Conservation (phyloP, 30 jellyfish, hydroid and myxozoan species). For the Clytia hemisphaerica region DNA sequence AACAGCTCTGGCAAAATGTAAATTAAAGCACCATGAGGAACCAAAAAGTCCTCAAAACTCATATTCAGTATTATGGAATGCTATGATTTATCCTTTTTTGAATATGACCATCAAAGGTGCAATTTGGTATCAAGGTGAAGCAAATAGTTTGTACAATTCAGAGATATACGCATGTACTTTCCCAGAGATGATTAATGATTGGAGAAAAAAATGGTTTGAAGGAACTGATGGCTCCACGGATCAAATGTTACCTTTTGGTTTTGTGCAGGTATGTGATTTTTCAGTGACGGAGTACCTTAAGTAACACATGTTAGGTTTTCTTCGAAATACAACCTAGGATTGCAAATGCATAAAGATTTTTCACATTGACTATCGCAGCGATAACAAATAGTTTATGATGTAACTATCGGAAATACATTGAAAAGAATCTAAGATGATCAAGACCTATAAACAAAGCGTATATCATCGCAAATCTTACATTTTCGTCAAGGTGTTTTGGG, state of each 20-base stretch:
- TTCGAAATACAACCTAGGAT: no score
- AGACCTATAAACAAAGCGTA: no score
- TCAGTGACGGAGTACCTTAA: no score
- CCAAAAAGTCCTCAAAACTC: background rate
- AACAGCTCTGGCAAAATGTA: constrained; percentile 6
- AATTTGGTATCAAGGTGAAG: constrained; percentile 55
- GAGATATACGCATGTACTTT: constrained; percentile 21
- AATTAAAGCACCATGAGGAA: background rate
- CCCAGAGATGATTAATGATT: constrained; percentile 43
- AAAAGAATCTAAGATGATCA: no score
- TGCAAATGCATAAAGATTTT: no score
- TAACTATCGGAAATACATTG: no score
- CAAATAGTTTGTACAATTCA: background rate
- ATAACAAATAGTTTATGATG: no score
- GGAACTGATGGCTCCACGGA: constrained; percentile 25
- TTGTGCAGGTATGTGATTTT: constrained; percentile 52
- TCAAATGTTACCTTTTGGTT: constrained; percentile 39
- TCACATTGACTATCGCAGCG: no score
- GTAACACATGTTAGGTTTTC: no score
- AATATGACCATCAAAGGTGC: constrained; percentile 37
- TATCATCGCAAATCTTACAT: no score
- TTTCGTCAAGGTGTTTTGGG: no score
- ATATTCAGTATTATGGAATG: constrained; percentile 27
- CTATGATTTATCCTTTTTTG: constrained; percentile 43
- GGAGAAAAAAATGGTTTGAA: constrained; percentile 36